Percentiles rank a stretch among this genome's conserved stretches.
Evolutionary conservation across 2,888 invertebrate species (phyloP).

Genomic region (Coenonympha glycerion): DNA sequence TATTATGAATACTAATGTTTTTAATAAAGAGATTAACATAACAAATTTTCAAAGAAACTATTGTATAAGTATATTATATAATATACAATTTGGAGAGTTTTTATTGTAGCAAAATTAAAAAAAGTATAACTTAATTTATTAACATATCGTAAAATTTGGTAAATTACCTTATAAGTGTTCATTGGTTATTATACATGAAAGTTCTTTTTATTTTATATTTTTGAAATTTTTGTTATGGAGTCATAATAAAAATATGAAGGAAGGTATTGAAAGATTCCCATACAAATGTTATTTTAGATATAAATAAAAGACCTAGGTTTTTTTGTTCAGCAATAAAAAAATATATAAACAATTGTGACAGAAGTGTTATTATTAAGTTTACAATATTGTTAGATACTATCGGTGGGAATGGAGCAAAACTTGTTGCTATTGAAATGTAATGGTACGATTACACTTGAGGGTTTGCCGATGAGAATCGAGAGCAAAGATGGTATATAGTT

Average conservation of each 20-base stretch:
- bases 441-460: no score
- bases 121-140: slow-evolving; percentile 21
- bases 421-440: no score
- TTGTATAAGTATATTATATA: slow-evolving; percentile 9
- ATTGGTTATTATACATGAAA: background rate
- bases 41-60: slow-evolving; percentile 10
- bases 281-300: slow-evolving; percentile 24
- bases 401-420: background rate
- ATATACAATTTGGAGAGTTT: slow-evolving; percentile 17
- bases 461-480: no score
- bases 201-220: background rate
- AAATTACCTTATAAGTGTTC: slow-evolving; percentile 9
- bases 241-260: no score
- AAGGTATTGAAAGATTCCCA: slow-evolving; percentile 24
- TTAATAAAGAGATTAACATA: slow-evolving; percentile 19
- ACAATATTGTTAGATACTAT: background rate
- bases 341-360: no score
- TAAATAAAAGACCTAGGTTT: slow-evolving; percentile 29
- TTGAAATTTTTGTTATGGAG: no score
- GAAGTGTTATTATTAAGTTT: slow-evolving; percentile 23
- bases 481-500: no score
- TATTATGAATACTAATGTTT: slow-evolving; percentile 5
- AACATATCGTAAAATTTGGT: slow-evolving; percentile 22
- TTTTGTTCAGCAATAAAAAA: slow-evolving; percentile 29
- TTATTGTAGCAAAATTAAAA: slow-evolving; percentile 21